These are phyloP conservation scores for Oreotrochilus melanogaster DNA, from an alignment of 2,113 vertebrate species.

Conservation along the genomic window DNA sequence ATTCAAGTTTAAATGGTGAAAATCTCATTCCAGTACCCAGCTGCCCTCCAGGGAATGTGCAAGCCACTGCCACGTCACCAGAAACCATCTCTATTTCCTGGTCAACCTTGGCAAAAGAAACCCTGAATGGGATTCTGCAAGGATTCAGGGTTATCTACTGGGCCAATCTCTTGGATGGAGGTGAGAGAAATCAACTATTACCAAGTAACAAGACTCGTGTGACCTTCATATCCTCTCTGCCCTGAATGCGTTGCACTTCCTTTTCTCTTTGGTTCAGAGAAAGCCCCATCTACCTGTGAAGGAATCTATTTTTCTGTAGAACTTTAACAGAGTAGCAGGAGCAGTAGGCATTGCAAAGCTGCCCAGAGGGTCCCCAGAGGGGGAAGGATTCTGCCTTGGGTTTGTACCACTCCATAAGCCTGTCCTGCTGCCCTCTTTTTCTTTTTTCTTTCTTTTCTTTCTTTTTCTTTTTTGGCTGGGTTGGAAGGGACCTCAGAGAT, in stretches of 20 bases:
- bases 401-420: neutral
- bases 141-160: constrained; percentile 98
- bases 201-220: neutral
- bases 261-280: neutral
- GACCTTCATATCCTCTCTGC: neutral
- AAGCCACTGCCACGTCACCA: constrained; percentile 94
- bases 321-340: neutral
- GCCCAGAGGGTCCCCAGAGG: neutral
- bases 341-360: neutral
- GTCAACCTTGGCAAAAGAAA: constrained; percentile 91
- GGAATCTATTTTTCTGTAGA: neutral
- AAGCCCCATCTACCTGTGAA: neutral
- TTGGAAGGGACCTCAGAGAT: no score
- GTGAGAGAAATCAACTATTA: constrained; percentile 64
- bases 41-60: constrained; percentile 93
- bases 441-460: no score
- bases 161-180: constrained; percentile 98
- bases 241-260: neutral
- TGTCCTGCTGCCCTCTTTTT: neutral
- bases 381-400: rapidly evolving
- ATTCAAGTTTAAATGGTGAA: neutral
- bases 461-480: no score
- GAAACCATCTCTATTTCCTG: constrained; percentile 97
- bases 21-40: constrained; percentile 88
- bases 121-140: constrained; percentile 95